Base-by-base conservation (phyloP, 2,888 invertebrate species). In the Melanostoma scalare region DNA sequence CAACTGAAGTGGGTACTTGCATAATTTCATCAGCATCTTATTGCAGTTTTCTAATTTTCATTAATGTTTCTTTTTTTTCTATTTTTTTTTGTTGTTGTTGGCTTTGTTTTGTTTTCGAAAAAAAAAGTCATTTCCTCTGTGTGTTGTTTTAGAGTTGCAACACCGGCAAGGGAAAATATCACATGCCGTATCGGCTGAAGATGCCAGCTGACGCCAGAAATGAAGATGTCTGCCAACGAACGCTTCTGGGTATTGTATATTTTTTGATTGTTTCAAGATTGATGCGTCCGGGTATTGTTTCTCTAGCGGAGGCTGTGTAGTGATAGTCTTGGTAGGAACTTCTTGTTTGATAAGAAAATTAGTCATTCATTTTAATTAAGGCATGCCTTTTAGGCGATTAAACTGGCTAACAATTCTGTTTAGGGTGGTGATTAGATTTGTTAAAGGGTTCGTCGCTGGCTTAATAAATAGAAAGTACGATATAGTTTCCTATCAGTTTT, bases 201-300 rank as follows among this genome's bases (percentile, higher is more conserved):
- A 63, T 38, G 63, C 20, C 58, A n/a, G 71, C 60, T 10, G 44
- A 35, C 46, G 30, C 10, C 52, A 63, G 58, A 60, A 60, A 77
- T 73, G 63, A 73, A 68, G 78, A 63, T 46, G 63, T 63, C 58
- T 73, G 73, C 20, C 35, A 56, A 20, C 20, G 20, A 74, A 58
- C 50, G 61, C 69, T 82, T 82, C 82, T 82, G 82, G 78, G 73
- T 78, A 68, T 78, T 78, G 72, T 73, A 36, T 56, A 69, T 44
- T 42, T 71, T 58, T 44, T 65, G 69, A 65, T 61, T 73, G 58
- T 55, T 76, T 55, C 35, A 35, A 68, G 77, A 77, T 56, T 77
- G 63, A 78, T 78, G 58, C 63, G 78, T 82, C 82, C 82, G 82
- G 82, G 78, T 78, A 82, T 77, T 82, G 68, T 82, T 56, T 56